A percentile compares a stretch with the other conserved stretches of the same genome.
These are phyloP conservation scores for Lonchura striata DNA, from an alignment of 2,113 vertebrate genomes.

Conservation along the genomic window DNA sequence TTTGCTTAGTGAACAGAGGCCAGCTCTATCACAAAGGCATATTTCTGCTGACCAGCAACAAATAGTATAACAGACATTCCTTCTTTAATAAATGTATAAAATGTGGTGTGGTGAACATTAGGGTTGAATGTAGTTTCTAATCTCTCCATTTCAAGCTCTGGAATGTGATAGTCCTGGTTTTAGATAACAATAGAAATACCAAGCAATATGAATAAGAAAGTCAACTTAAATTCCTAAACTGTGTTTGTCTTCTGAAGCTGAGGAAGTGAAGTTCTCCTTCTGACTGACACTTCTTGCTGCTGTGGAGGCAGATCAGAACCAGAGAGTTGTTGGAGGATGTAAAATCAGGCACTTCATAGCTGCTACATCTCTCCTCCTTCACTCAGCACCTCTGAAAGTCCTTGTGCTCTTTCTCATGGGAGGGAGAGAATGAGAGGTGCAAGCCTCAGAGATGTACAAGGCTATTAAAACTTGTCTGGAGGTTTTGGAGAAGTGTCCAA, in stretches of 20 bases:
- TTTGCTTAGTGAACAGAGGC: neutral
- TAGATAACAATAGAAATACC: neutral
- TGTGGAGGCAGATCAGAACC: neutral
- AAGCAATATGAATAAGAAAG: neutral
- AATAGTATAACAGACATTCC: neutral
- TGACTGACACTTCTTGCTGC: neutral
- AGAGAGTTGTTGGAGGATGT: neutral
- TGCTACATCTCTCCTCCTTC: neutral
- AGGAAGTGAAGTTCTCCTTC: neutral
- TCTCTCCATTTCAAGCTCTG: neutral
- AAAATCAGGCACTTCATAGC: neutral
- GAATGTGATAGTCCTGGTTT: neutral
- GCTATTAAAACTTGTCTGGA: neutral
- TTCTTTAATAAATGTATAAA: neutral
- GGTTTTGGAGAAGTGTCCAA: neutral
- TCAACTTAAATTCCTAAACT: neutral
- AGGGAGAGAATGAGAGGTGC: neutral
- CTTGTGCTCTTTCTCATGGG: neutral
- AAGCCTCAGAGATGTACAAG: neutral
- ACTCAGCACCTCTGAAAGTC: neutral
- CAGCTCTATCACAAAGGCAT: neutral
- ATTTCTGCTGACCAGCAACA: neutral
- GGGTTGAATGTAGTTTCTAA: neutral
- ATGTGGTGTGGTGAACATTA: neutral
- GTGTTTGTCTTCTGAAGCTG: neutral